Evolutionary conservation across 2,113 vertebrate species (phyloP).

Genomic region (Oncorhynchus kisutch): DNA sequence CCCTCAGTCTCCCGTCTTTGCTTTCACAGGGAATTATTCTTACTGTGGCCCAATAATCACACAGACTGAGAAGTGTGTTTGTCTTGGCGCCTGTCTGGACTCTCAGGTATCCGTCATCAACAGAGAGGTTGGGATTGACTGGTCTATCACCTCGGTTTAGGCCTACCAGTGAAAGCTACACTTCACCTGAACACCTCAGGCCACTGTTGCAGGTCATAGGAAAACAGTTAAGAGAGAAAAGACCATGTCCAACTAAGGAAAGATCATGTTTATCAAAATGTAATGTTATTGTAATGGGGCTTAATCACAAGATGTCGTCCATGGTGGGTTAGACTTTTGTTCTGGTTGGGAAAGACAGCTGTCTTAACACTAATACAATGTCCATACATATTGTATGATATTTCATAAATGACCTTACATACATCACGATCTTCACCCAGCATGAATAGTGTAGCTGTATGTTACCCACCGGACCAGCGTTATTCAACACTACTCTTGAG

Average conservation of each 20-base stretch:
- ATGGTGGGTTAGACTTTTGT: slow-evolving; percentile 32
- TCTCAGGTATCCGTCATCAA: slow-evolving; percentile 37
- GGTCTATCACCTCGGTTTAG: not conserved
- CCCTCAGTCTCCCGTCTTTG: slow-evolving; percentile 11
- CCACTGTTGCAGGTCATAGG: not conserved
- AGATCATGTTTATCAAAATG: not conserved
- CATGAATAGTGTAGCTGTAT: slow-evolving; percentile 30
- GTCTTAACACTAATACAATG: not conserved
- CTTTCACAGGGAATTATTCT: slow-evolving; percentile 42
- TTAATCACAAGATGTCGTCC: slow-evolving; percentile 39
- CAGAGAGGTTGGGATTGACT: not conserved
- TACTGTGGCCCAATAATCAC: slow-evolving; percentile 44
- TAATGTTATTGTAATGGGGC: not conserved
- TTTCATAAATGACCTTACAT: slow-evolving; percentile 42
- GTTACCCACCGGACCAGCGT: slow-evolving; percentile 8
- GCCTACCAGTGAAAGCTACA: not conserved
- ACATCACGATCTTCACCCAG: slow-evolving; percentile 42
- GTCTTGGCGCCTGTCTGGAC: slow-evolving; percentile 41
- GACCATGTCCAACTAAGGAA: not conserved
- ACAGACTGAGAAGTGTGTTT: slow-evolving; percentile 47
- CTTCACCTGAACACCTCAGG: not conserved
- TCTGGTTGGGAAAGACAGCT: slow-evolving; percentile 32
- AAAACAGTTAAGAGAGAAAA: slow-evolving; percentile 32
- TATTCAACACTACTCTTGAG: not conserved
- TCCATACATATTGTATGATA: slow-evolving; percentile 1